A percentile compares a stretch with the other conserved stretches of the same genome.
Evolutionary conservation across 2,888 invertebrate genomes (phyloP).

Genomic region (Pasiphila rectangulata): DNA sequence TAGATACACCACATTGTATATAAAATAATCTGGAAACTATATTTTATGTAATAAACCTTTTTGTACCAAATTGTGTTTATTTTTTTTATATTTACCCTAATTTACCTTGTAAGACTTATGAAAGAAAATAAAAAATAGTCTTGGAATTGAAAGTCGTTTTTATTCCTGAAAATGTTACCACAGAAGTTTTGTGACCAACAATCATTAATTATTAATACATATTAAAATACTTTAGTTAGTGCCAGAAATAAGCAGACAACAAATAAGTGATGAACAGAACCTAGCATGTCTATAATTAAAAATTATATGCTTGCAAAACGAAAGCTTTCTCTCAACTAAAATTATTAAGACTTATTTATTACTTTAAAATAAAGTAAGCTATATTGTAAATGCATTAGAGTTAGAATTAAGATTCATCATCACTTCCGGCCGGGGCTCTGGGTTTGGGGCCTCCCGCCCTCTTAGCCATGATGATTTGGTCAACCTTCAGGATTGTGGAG

Average conservation of each 20-base stretch:
- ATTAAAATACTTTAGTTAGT: constrained; percentile 17
- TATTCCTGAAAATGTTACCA: constrained; percentile 12
- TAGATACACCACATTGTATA: background rate
- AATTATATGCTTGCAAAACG: constrained; percentile 11
- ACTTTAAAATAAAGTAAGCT: constrained; percentile 33
- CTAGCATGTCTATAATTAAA: constrained; percentile 1
- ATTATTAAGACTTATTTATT: constrained; percentile 36
- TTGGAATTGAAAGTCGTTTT: background rate
- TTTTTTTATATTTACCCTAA: too few species aligned
- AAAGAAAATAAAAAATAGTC: background rate
- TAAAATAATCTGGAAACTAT: background rate
- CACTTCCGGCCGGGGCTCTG: constrained; percentile 83
- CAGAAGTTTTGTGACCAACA: constrained; percentile 13
- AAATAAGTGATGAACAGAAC: constrained; percentile 14
- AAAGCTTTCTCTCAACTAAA: constrained; percentile 12
- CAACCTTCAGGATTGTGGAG: constrained; percentile 94
- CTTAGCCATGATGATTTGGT: constrained; percentile 99
- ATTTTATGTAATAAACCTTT: constrained; percentile 12
- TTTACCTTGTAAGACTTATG: background rate
- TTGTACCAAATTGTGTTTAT: constrained; percentile 2
- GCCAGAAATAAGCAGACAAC: constrained; percentile 12
- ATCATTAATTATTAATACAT: constrained; percentile 7
- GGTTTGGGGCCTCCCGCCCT: constrained; percentile 97
- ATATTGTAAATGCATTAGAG: constrained; percentile 21
- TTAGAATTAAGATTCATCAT: constrained; percentile 84